phyloP scores from a whole-genome alignment of 2,888 invertebrate genomes.

The Catocala sponsa region DNA sequence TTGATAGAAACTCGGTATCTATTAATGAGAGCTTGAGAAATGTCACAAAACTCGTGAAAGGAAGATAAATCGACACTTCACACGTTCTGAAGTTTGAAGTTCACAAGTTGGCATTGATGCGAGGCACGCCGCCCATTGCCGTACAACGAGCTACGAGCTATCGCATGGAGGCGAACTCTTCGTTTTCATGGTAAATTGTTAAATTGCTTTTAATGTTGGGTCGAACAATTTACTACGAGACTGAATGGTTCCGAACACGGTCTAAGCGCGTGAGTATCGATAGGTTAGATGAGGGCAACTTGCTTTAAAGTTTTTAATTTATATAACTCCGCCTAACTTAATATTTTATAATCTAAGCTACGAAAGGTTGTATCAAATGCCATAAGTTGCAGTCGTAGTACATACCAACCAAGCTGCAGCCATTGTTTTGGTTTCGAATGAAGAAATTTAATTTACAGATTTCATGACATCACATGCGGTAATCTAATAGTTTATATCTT shows the following conservation, averaged over 20 bases:
- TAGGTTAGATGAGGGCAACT: no score
- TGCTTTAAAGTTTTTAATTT: no score
- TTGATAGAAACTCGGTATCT: slow-evolving; percentile 47
- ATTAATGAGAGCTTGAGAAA: slow-evolving; percentile 48
- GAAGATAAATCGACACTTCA: slow-evolving; percentile 55
- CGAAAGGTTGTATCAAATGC: no score
- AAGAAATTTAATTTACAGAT: no score
- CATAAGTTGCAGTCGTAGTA: no score
- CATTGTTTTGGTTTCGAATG: no score
- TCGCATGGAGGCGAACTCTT: slow-evolving; percentile 12
- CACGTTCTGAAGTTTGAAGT: slow-evolving; percentile 54
- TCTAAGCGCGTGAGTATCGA: background rate
- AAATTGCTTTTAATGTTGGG: slow-evolving; percentile 2
- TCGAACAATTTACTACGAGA: slow-evolving; percentile 4
- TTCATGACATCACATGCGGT: no score
- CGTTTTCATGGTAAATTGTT: slow-evolving; percentile 7
- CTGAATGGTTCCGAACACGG: background rate
- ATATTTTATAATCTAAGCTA: no score
- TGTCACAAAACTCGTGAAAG: slow-evolving; percentile 49
- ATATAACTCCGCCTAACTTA: no score
- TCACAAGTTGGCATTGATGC: slow-evolving; percentile 54
- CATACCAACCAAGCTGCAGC: no score
- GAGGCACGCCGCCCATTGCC: slow-evolving; percentile 38
- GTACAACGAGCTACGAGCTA: slow-evolving; percentile 34
- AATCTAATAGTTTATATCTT: no score